Conservation (phyloP, 1,140 invertebrate genomes). For the Hormaphis cornu region DNA sequence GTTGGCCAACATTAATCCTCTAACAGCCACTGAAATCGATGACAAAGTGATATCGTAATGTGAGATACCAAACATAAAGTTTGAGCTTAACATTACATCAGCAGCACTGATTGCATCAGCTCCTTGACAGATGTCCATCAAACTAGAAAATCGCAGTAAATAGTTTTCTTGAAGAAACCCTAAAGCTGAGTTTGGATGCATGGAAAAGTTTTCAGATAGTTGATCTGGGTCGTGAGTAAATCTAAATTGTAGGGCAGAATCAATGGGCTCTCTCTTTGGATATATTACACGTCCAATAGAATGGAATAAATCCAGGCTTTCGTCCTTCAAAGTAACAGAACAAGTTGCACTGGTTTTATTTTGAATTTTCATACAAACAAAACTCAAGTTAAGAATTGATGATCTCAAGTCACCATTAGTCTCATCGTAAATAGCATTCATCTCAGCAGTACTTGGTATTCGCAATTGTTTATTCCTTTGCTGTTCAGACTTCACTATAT, state of each 20-base stretch:
- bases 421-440: constrained; percentile 17
- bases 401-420: background rate
- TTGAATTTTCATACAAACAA: background rate
- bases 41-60: constrained; percentile 45
- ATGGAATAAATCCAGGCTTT: constrained; percentile 59
- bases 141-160: constrained; percentile 54
- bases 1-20: constrained; percentile 61
- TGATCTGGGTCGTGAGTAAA: constrained; percentile 55
- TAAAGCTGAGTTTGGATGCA: constrained; percentile 53
- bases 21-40: constrained; percentile 50
- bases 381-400: constrained; percentile 2
- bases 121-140: constrained; percentile 49
- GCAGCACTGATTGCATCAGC: constrained; percentile 52
- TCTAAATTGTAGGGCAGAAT: constrained; percentile 35
- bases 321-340: constrained; percentile 43
- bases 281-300: constrained; percentile 64
- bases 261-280: constrained; percentile 53
- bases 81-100: constrained; percentile 53
- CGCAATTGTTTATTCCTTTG: constrained; percentile 22
- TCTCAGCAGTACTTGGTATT: constrained; percentile 5
- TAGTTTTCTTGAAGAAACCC: constrained; percentile 66
- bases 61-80: background rate
- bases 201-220: constrained; percentile 53
- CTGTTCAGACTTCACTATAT: constrained; percentile 42
- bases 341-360: background rate